These are phyloP conservation scores for Cryptosula pallasiana DNA, from an alignment of 2,888 invertebrate species.

Conservation along the genomic window DNA sequence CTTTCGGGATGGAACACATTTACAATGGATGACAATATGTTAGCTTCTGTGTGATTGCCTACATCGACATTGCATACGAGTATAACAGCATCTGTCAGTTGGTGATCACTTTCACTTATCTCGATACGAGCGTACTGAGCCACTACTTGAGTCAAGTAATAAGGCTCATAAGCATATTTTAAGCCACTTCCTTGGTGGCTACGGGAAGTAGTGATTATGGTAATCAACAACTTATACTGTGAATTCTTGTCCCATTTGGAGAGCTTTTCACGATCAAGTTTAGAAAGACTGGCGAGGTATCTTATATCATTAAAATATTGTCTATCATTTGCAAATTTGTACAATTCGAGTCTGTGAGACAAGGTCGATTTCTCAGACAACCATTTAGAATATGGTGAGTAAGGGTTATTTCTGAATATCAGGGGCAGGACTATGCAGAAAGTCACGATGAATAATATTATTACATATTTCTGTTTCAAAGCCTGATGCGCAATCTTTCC, in stretches of 20 bases:
- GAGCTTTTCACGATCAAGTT: background rate
- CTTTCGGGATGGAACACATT: slow-evolving; percentile 28
- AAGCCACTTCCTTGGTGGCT: background rate
- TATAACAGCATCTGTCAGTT: background rate
- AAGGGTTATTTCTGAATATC: background rate
- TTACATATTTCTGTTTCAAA: background rate
- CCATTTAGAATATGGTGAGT: background rate
- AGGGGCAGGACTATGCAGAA: background rate
- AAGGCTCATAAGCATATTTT: background rate
- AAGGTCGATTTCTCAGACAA: background rate
- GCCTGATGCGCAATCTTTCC: too few relatives aligned
- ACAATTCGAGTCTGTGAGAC: background rate
- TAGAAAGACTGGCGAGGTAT: background rate
- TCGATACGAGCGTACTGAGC: background rate
- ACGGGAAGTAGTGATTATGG: background rate
- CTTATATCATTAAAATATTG: background rate
- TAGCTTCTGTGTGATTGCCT: slow-evolving; percentile 28
- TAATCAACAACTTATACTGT: background rate
- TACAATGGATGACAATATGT: slow-evolving; percentile 1
- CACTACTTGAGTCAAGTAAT: background rate
- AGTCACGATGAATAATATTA: background rate
- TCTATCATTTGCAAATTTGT: background rate
- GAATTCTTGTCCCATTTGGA: background rate
- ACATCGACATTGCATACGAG: slow-evolving; percentile 28
- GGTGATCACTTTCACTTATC: background rate